Evolutionary conservation across 1,140 invertebrate species (phyloP), one percentile per base, ranked within the genome.

Genomic region (Tachypleus tridentatus): DNA sequence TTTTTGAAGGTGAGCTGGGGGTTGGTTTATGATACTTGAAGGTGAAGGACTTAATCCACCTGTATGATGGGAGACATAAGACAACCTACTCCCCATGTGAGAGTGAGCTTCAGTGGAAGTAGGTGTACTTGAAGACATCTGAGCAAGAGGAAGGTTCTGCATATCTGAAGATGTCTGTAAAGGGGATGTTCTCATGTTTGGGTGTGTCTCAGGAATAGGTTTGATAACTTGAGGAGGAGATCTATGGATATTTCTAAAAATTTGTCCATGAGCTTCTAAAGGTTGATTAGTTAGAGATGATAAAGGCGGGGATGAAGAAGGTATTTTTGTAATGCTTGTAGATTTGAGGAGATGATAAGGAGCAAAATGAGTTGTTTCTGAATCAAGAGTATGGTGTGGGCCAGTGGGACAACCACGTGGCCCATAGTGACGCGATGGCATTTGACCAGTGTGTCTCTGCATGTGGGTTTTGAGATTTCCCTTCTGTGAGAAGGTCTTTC

Each of bases 401-500:
- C 7, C 53, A 7, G 53, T 54, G 53, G 29, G 29, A 29, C 29
- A 54, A 54, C 7, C 7, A n/a, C 53, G 53, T 7, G 7, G 3
- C 7, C n/a, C 53, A 7, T 54, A 8, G 7, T 54, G 53, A 54
- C 53, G 53, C 53, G 64, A 64, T 7, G 68, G 64, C 54, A 69
- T 10, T 54, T 69, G 68, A 56, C 68, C 68, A 58, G 65, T 69
- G 51, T 80, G 78, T 9, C 82, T 75, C 67, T 79, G 82, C 50
- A 84, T 74, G 72, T 85, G 83, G 4, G 81, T 83, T 68, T 81
- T 82, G 0, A 85, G 73, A 71, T 84, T 83, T 4, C 82, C 78
- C 60, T 83, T 84, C 69, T 85, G 84, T 0, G 80, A 80, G 67
- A 93, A 92, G 10, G 86, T 73, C 61, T 73, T 73, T 7, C 73